Evolutionary conservation across 2,797 vertebrate genomes (phyloP), one percentile per base, ranked within the genome.

Genomic region (Cygnus olor): DNA sequence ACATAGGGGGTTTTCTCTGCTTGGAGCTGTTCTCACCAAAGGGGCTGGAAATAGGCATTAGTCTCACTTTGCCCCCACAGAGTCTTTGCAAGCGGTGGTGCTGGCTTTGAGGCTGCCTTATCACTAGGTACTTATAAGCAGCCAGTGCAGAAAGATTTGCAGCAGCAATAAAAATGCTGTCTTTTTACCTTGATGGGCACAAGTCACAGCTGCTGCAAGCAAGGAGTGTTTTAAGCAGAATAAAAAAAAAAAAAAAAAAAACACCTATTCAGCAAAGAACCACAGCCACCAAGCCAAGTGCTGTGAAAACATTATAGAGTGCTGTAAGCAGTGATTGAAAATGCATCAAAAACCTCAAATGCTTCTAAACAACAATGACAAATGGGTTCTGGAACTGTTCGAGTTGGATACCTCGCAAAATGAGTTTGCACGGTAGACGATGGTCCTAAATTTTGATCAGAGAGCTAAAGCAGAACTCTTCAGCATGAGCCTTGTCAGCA

Each of bases 31-130:
- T 97, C 86, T 85, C 65, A 86, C 90, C 91, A 95, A 95, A 95
- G 95, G 85, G 85, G 85, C 82, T 95, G 89, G 91, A 91, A 92
- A 93, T 90, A 92, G 49, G 88, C 87, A 97, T 95, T 92, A 93
- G 79, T 93, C 89, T 93, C 93, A 91, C 77, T 86, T 88, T 87
- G 86, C 95, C 88, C 87, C 89, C 77, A 91, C 90, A 94, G 84
- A 93, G 85, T 57, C 73, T 94, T 79, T 66, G 80, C 90, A 89
- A 89, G 51, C 65, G 47, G 64, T 8, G 44, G 54, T 80, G 85
- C 92, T 92, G 86, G 53, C n/a, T 95, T 80, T 73, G 71, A 80
- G 72, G 71, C 74, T 95, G 72, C 65, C 88, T 54, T 79, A 89
- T 71, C 4, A 8, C 90, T 76, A 87, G 45, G 65, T 60, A 89